Conservation (phyloP, 2,888 invertebrate genomes). For the Cerceris ruficornis region DNA sequence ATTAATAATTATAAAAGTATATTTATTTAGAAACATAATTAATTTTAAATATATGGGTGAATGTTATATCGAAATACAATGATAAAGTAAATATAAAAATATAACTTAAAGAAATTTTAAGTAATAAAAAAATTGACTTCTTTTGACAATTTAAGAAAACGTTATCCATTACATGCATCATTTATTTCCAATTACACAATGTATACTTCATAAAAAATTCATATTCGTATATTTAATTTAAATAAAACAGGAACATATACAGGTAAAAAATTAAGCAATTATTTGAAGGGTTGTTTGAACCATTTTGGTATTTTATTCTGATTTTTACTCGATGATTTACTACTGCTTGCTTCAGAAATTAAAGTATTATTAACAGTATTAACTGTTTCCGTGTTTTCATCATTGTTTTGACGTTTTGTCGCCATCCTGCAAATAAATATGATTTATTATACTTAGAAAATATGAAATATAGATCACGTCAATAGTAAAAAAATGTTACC, state of each 20-base stretch:
- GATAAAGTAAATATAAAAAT: background rate
- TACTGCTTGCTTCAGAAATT: background rate
- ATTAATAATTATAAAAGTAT: constrained; percentile 32
- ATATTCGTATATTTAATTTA: too few species aligned
- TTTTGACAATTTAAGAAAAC: too few species aligned
- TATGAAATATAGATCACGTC: background rate
- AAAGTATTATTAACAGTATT: background rate
- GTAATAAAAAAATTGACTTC: background rate
- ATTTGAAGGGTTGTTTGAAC: constrained; percentile 69
- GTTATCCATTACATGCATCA: background rate
- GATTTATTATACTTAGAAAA: background rate
- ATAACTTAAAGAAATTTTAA: background rate
- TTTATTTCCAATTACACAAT: background rate
- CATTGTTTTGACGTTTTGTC: constrained; percentile 49
- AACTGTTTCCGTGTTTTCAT: constrained; percentile 26
- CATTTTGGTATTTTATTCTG: constrained; percentile 67
- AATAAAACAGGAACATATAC: too few species aligned
- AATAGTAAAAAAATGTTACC: constrained; percentile 80
- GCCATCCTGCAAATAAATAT: constrained; percentile 54
- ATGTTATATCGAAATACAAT: background rate
- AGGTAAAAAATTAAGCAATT: constrained; percentile 34
- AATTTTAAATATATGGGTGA: too few species aligned
- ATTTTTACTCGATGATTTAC: constrained; percentile 33
- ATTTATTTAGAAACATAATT: too few species aligned
- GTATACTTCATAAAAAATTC: background rate